Evolutionary conservation across 2,797 vertebrate species (phyloP).

Genomic region (Coracias cyanogaster): DNA sequence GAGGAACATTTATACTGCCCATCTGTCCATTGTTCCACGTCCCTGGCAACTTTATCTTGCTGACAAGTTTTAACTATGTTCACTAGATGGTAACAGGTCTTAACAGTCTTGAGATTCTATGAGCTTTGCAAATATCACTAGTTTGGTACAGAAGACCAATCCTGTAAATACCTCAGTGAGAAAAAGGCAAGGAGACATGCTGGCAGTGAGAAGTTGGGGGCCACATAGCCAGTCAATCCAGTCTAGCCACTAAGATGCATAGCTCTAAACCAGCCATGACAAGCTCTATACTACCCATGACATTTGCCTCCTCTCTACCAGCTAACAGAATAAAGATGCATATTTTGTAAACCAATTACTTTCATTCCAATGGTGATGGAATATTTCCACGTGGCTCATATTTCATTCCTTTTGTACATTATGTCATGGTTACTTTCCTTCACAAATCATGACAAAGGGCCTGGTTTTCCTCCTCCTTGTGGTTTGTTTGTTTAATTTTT

Average conservation of each 20-base stretch:
- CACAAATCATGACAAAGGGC: neutral
- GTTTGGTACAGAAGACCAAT: neutral
- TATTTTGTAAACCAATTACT: neutral
- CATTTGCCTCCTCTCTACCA: neutral
- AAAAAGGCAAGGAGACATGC: neutral
- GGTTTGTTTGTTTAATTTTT: neutral
- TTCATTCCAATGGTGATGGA: neutral
- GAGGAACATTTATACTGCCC: neutral
- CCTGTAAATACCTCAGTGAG: neutral
- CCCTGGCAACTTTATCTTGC: neutral
- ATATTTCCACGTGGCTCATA: neutral
- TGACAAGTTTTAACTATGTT: neutral
- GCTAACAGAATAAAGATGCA: neutral
- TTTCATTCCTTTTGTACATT: neutral
- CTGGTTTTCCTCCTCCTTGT: neutral
- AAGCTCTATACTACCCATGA: too few species aligned
- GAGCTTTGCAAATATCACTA: neutral
- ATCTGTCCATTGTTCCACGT: neutral
- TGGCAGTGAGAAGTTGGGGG: neutral
- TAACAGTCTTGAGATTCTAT: neutral
- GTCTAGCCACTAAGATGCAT: neutral
- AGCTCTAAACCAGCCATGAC: neutral
- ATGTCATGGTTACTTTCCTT: neutral
- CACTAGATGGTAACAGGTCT: neutral
- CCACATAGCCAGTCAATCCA: neutral